phyloP scores from a whole-genome alignment of 1,140 invertebrate genomes.

The Ceratosolen solmsi region DNA sequence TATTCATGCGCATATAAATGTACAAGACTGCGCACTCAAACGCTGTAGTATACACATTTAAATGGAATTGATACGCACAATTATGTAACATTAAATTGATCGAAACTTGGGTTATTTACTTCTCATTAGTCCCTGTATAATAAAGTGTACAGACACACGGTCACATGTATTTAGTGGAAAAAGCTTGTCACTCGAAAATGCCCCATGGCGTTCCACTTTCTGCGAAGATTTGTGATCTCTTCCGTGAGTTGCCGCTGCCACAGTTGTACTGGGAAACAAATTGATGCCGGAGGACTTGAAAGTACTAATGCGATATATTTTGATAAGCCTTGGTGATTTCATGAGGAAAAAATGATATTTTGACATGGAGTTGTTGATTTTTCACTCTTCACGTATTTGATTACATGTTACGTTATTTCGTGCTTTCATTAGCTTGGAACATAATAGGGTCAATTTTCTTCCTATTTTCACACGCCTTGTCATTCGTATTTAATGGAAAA shows the following conservation, averaged over 20 bases:
- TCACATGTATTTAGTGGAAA: neutral
- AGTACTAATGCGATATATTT: constrained; percentile 12
- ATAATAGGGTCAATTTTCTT: neutral
- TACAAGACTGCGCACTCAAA: too few species aligned
- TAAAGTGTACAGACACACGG: neutral
- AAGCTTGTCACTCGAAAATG: constrained; percentile 20
- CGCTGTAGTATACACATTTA: too few species aligned
- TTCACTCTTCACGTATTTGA: neutral
- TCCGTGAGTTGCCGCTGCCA: neutral
- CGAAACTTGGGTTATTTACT: neutral
- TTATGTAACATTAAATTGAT: constrained; percentile 4
- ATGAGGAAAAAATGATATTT: neutral
- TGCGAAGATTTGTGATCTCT: constrained; percentile 32
- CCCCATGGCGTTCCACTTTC: constrained; percentile 2
- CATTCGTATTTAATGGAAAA: neutral
- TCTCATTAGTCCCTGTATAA: neutral
- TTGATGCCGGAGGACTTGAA: constrained; percentile 36
- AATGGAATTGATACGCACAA: neutral
- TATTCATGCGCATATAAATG: too few species aligned
- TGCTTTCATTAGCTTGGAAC: neutral
- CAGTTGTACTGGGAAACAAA: too few species aligned
- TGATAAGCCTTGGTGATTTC: neutral
- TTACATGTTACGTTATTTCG: neutral
- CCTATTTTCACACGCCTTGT: neutral
- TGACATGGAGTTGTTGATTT: neutral